Evolutionary conservation across 2,797 vertebrate species (phyloP), one percentile per base, ranked within the genome.

Genomic region (Fratercula arctica): DNA sequence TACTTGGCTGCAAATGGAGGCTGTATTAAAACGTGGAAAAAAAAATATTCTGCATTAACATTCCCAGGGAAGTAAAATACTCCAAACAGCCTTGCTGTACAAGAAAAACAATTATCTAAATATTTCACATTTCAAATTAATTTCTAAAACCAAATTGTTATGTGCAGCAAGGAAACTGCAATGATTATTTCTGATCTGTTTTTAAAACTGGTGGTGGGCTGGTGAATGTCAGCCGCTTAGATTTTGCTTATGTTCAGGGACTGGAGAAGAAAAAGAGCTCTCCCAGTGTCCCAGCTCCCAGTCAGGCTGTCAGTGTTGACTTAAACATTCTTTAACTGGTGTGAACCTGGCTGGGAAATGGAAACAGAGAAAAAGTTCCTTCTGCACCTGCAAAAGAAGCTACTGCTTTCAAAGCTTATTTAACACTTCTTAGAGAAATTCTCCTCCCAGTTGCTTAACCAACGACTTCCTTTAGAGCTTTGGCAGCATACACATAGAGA

Each of bases 301-400:
- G 61, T 90, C 64, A 90, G 53, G 24, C 59, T 78, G 20, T 51
- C 37, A 41, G 13, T 78, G 76, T 85, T 94, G 87, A 84, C 12
- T 83, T 80, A 87, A 85, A 91, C 41, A 35, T 89, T 94, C 51
- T 85, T 90, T 90, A 60, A 37, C 60, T 75, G 76, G 35, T 4
- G 0, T 88, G 79, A 95, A 86, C 46, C 73, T 93, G 17, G 61
- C 67, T 61, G 45, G 89, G 46, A 78, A 79, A 19, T 33, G 46
- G 61, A 81, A 91, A 88, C 24, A 76, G 89, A 80, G 37, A 51
- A 85, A 8, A 82, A 20, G 17, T 61, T 81, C 35, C 66, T 91
- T 81, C 70, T 88, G 59, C 85, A 95, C 63, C 76, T 94, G 70
- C 76, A 83, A 74, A 93, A 85, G 78, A 84, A 78, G 45, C 79